These are phyloP conservation scores for Hydroisotoma schaefferi DNA, from an alignment of 2,888 invertebrate species.

Conservation along the genomic window DNA sequence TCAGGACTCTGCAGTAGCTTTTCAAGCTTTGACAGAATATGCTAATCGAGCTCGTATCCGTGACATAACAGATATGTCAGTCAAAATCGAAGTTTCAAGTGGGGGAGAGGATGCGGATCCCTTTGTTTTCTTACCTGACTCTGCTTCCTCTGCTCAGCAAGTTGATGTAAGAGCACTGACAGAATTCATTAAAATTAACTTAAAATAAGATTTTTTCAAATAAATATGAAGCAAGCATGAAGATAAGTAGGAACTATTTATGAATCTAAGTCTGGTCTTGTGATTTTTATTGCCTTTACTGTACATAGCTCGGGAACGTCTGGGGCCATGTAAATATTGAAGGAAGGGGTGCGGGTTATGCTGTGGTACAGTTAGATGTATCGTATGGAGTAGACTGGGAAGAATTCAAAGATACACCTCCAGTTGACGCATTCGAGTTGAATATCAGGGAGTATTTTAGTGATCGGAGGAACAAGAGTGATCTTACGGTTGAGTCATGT, in stretches of 20 bases:
- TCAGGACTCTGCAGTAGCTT: constrained; percentile 24
- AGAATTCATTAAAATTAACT: neutral
- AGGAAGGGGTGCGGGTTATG: constrained; percentile 57
- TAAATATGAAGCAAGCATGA: too few species aligned
- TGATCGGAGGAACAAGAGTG: constrained; percentile 52
- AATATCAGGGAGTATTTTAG: constrained; percentile 52
- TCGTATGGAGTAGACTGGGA: constrained; percentile 53
- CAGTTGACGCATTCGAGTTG: constrained; percentile 54
- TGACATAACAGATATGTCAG: constrained; percentile 53
- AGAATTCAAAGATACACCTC: constrained; percentile 51
- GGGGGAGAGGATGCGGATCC: constrained; percentile 46
- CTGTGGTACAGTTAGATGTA: constrained; percentile 56
- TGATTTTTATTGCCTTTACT: too few species aligned
- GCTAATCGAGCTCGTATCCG: constrained; percentile 53
- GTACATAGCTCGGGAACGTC: constrained; percentile 53
- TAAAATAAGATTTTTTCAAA: too few species aligned
- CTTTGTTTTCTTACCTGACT: constrained; percentile 49
- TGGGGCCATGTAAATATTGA: constrained; percentile 57
- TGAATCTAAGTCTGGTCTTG: too few species aligned
- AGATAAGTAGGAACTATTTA: too few species aligned
- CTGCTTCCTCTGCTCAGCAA: constrained; percentile 43
- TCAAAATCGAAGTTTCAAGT: constrained; percentile 51
- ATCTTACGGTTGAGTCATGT: constrained; percentile 51
- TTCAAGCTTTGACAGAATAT: constrained; percentile 57
- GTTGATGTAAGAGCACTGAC: constrained; percentile 47